These are phyloP conservation scores for Ptychochromis oligacanthus DNA, from an alignment of 2,113 vertebrate genomes.

Conservation along the genomic window DNA sequence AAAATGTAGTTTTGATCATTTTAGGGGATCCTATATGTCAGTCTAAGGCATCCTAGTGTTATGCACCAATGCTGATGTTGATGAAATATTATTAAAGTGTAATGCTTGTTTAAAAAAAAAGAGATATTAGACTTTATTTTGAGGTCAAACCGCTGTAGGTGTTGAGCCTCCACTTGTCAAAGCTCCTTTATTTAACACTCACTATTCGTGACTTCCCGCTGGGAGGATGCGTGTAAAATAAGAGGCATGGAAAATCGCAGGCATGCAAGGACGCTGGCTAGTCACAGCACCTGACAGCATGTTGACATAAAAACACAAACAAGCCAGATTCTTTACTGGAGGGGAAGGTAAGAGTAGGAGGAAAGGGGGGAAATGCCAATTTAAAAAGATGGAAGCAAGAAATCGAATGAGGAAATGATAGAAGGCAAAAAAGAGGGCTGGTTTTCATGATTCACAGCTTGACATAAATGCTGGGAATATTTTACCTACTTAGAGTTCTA, in stretches of 20 bases:
- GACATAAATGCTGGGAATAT: not conserved
- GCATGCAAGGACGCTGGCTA: not conserved
- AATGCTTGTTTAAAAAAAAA: not conserved
- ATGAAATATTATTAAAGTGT: too few relatives aligned
- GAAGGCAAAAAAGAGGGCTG: fast-evolving
- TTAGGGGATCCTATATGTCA: not conserved
- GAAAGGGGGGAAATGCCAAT: not conserved
- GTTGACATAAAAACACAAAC: conserved; percentile 37
- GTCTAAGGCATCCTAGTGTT: not conserved
- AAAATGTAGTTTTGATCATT: not conserved
- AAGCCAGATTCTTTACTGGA: conserved; percentile 6
- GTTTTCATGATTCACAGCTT: not conserved
- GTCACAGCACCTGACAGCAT: conserved; percentile 15
- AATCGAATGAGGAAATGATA: not conserved
- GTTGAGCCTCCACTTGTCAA: conserved; percentile 31
- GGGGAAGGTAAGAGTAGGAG: not conserved
- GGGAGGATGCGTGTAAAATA: not conserved
- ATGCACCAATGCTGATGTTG: not conserved
- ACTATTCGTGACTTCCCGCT: not conserved
- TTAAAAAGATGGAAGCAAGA: not conserved
- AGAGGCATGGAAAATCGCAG: not conserved
- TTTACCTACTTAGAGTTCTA: not conserved
- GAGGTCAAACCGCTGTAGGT: not conserved
- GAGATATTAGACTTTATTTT: not conserved
- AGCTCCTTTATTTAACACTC: conserved; percentile 24